A percentile compares a stretch with the other conserved stretches of the same genome.
Evolutionary conservation across 2,888 invertebrate species (phyloP).

Genomic region (Drosophila colorata): DNA sequence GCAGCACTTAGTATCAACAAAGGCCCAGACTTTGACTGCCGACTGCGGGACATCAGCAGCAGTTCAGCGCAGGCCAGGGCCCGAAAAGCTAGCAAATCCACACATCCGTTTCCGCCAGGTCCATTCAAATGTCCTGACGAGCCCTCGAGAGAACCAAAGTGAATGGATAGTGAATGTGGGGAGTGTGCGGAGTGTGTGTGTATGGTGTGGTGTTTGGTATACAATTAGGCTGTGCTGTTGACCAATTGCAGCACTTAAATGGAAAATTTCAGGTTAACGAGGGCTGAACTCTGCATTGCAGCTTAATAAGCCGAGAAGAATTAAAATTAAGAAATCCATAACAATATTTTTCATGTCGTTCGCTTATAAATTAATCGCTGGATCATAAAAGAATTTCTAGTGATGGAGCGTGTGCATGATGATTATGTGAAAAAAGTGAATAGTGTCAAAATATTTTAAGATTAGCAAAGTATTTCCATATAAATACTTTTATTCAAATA

Average conservation of each 20-base stretch:
- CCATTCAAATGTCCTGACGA: slow-evolving; percentile 49
- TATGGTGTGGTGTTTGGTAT: slow-evolving; percentile 10
- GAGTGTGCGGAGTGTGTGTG: neutral
- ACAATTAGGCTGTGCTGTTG: slow-evolving; percentile 49
- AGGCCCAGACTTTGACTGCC: slow-evolving; percentile 31
- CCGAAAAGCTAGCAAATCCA: slow-evolving; percentile 54
- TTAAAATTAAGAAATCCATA: too few relatives aligned
- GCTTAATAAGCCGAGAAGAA: neutral
- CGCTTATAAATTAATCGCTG: too few relatives aligned
- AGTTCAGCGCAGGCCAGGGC: slow-evolving; percentile 1
- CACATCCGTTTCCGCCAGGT: slow-evolving; percentile 69
- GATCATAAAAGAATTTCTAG: too few relatives aligned
- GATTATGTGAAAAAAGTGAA: too few relatives aligned
- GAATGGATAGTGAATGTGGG: slow-evolving; percentile 2
- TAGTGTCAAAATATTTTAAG: too few relatives aligned
- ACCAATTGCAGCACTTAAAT: slow-evolving; percentile 62
- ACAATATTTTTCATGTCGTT: too few relatives aligned
- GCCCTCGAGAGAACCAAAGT: slow-evolving; percentile 21
- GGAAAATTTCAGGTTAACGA: slow-evolving; percentile 28
- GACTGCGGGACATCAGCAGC: slow-evolving; percentile 15
- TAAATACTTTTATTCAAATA: too few relatives aligned
- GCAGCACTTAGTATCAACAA: slow-evolving; percentile 51
- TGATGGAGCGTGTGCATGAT: too few relatives aligned
- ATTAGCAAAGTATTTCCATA: too few relatives aligned
- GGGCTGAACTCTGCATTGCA: slow-evolving; percentile 6